Evolutionary conservation across 2,888 invertebrate genomes (phyloP).

Genomic region (Drosophila meridionalis): DNA sequence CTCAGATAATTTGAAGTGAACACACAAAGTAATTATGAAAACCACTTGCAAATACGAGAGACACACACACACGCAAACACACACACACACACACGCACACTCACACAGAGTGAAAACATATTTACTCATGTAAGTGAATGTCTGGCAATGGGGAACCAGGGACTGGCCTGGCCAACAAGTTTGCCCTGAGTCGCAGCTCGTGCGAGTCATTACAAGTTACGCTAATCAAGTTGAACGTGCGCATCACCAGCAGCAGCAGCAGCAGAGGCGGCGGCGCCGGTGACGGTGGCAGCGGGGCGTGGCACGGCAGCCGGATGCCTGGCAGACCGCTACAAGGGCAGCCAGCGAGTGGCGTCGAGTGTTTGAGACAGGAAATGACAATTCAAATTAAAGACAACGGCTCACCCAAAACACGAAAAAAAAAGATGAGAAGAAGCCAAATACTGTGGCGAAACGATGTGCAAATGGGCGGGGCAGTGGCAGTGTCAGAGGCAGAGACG

Average conservation of each 20-base stretch:
- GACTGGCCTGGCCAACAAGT: slow-evolving; percentile 49
- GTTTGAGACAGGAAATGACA: slow-evolving; percentile 79
- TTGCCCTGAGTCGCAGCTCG: slow-evolving; percentile 60
- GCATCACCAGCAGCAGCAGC: slow-evolving; percentile 32
- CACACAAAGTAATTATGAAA: slow-evolving; percentile 79
- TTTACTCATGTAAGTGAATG: slow-evolving; percentile 69
- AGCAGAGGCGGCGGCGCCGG: neutral
- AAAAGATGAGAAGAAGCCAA: slow-evolving; percentile 23
- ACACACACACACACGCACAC: slow-evolving; percentile 1
- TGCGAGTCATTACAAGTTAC: slow-evolving; percentile 79
- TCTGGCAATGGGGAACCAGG: slow-evolving; percentile 43
- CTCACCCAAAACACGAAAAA: slow-evolving; percentile 11
- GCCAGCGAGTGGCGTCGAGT: slow-evolving; percentile 45
- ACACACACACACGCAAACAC: slow-evolving; percentile 32
- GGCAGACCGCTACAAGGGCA: slow-evolving; percentile 48
- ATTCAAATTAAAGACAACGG: slow-evolving; percentile 77
- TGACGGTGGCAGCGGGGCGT: slow-evolving; percentile 25
- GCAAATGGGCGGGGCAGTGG: slow-evolving; percentile 1
- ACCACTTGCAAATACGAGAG: slow-evolving; percentile 72
- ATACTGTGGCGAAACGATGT: slow-evolving; percentile 33
- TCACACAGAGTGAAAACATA: slow-evolving; percentile 23
- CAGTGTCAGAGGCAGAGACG: neutral
- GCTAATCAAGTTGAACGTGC: slow-evolving; percentile 81
- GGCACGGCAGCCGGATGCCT: slow-evolving; percentile 50
- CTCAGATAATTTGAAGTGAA: slow-evolving; percentile 62